Percentiles rank a stretch among this genome's conserved stretches.
These are phyloP conservation scores for Oryzias curvinotus DNA, from an alignment of 2,113 vertebrate genomes.

Conservation along the genomic window DNA sequence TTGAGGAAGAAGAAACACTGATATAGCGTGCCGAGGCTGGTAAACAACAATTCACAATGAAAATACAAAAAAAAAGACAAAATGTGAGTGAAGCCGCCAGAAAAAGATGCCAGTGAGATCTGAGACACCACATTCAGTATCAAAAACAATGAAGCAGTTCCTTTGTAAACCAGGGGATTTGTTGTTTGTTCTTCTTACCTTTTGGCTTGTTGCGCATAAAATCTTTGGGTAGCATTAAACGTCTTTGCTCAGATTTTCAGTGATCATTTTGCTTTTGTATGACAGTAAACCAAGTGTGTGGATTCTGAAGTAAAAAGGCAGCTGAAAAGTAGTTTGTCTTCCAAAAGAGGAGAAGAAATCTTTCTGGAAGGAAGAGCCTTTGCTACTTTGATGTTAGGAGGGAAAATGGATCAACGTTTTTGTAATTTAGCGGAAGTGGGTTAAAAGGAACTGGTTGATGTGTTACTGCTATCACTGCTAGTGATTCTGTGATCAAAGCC, in stretches of 20 bases:
- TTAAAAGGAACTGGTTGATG: conserved; percentile 52
- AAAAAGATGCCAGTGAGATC: conserved; percentile 72
- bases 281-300: conserved; percentile 44
- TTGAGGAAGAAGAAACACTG: conserved; percentile 73
- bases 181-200: conserved; percentile 53
- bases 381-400: conserved; percentile 42
- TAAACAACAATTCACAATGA: conserved; percentile 76
- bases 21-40: conserved; percentile 62
- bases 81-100: conserved; percentile 61
- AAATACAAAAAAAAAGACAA: conserved; percentile 62
- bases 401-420: conserved; percentile 13
- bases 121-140: conserved; percentile 68
- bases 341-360: conserved; percentile 7
- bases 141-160: conserved; percentile 59
- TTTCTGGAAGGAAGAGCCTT: conserved; percentile 13
- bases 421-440: conserved; percentile 52
- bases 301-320: conserved; percentile 29
- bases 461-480: conserved; percentile 47
- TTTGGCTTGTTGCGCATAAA: conserved; percentile 61
- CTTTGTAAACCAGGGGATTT: conserved; percentile 61
- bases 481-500: conserved; percentile 64
- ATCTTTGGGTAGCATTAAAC: conserved; percentile 40
- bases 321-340: conserved; percentile 26
- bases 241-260: conserved; percentile 35
- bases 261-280: conserved; percentile 44